Evolutionary conservation across 2,888 invertebrate species (phyloP).

Genomic region (Ophion ellenae): DNA sequence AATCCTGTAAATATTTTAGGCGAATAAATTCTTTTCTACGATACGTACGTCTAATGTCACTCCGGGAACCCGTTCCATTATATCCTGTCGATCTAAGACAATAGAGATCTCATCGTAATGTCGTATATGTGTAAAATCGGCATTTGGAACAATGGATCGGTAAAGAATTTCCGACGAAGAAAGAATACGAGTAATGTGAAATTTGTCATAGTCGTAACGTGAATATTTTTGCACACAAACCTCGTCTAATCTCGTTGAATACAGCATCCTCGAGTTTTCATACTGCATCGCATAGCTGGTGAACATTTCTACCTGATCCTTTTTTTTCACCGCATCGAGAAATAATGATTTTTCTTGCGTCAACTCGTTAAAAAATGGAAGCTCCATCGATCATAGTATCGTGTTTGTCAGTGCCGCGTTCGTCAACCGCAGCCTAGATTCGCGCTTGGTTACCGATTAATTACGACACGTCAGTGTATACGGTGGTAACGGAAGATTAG

Average conservation of each 20-base stretch:
- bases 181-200: too few relatives aligned
- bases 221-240: too few relatives aligned
- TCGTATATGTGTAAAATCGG: too few relatives aligned
- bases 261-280: too few relatives aligned
- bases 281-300: too few relatives aligned
- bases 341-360: not conserved
- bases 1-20: slow-evolving; percentile 82
- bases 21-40: slow-evolving; percentile 81
- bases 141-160: too few relatives aligned
- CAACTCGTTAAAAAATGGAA: not conserved
- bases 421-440: slow-evolving; percentile 33
- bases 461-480: slow-evolving; percentile 23
- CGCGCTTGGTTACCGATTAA: slow-evolving; percentile 35
- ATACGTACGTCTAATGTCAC: slow-evolving; percentile 43
- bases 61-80: not conserved
- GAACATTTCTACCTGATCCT: too few relatives aligned
- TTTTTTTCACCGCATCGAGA: not conserved
- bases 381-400: not conserved
- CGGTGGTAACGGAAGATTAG: slow-evolving; percentile 53
- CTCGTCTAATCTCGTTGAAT: too few relatives aligned
- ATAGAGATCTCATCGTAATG: too few relatives aligned
- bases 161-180: too few relatives aligned
- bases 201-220: too few relatives aligned
- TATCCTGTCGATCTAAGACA: not conserved
- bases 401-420: not conserved